Evolutionary conservation across 2,113 vertebrate species (phyloP).

Genomic region (Mungos mungo): DNA sequence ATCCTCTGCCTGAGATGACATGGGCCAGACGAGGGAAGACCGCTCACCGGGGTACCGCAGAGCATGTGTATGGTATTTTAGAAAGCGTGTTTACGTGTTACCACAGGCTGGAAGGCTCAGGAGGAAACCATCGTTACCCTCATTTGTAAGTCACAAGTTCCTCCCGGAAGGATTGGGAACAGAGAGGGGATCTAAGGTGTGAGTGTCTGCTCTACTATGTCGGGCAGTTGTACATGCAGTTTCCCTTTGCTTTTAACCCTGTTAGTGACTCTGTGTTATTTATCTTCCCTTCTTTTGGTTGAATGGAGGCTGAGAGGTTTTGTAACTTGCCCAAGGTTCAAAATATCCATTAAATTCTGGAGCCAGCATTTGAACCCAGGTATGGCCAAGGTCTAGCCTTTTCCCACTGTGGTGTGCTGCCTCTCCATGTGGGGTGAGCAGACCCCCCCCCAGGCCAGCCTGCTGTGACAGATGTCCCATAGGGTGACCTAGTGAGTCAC

Average conservation of each 20-base stretch:
- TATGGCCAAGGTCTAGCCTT: background rate
- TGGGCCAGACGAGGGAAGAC: background rate
- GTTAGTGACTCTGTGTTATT: background rate
- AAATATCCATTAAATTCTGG: background rate
- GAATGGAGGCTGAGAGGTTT: background rate
- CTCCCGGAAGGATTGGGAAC: background rate
- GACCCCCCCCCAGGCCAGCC: background rate
- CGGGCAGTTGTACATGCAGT: background rate
- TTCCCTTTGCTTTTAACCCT: background rate
- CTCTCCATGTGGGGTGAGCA: background rate
- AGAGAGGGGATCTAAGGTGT: background rate
- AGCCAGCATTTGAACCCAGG: background rate
- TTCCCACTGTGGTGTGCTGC: rapidly evolving
- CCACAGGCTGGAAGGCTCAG: background rate
- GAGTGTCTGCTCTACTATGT: background rate
- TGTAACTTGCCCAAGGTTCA: background rate
- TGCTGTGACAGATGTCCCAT: background rate
- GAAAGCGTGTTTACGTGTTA: background rate
- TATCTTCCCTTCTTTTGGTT: background rate
- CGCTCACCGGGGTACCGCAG: background rate
- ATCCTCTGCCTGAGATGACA: background rate
- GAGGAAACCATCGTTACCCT: background rate
- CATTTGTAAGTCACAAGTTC: background rate
- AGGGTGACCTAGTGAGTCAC: background rate
- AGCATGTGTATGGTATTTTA: background rate